Evolutionary conservation across 2,113 vertebrate genomes (phyloP).

Genomic region (Perca flavescens): DNA sequence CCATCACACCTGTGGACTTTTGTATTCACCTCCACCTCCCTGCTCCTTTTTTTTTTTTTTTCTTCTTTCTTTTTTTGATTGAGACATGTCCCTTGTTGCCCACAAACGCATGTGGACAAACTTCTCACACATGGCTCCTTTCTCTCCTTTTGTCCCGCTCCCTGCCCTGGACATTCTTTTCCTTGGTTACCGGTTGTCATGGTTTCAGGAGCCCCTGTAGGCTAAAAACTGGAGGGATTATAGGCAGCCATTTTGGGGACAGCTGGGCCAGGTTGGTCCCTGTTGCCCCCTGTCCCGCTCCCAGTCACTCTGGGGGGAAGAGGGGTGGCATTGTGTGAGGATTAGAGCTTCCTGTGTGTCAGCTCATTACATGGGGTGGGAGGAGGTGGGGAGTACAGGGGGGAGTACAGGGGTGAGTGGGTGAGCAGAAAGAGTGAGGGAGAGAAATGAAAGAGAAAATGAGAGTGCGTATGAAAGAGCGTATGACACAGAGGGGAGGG

Average conservation of each 20-base stretch:
- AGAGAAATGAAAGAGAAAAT: conserved; percentile 86
- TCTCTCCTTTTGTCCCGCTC: conserved; percentile 78
- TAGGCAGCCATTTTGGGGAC: conserved; percentile 86
- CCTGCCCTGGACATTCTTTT: conserved; percentile 79
- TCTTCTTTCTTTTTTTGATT: conserved; percentile 68
- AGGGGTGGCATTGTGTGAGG: conserved; percentile 83
- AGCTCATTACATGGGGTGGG: conserved; percentile 83
- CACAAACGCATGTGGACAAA: conserved; percentile 81
- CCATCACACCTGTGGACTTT: conserved; percentile 40
- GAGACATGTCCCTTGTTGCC: conserved; percentile 77
- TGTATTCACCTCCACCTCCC: neutral
- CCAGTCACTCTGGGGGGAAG: conserved; percentile 79
- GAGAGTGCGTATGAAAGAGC: conserved; percentile 82
- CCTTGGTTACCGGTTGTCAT: conserved; percentile 84
- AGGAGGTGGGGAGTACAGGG: conserved; percentile 9
- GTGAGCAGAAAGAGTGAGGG: conserved; percentile 78
- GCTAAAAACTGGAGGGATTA: conserved; percentile 79
- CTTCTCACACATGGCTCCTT: conserved; percentile 85
- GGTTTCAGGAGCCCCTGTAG: conserved; percentile 80
- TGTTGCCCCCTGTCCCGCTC: conserved; percentile 78
- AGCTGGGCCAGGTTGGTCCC: conserved; percentile 85
- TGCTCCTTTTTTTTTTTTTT: conserved; percentile 10
- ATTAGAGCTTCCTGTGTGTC: conserved; percentile 89
- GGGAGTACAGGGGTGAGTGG: conserved; percentile 48
- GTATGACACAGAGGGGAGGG: conserved; percentile 77